These are phyloP conservation scores for Rhinichthys klamathensis DNA, from an alignment of 2,113 vertebrate genomes.

Conservation along the genomic window DNA sequence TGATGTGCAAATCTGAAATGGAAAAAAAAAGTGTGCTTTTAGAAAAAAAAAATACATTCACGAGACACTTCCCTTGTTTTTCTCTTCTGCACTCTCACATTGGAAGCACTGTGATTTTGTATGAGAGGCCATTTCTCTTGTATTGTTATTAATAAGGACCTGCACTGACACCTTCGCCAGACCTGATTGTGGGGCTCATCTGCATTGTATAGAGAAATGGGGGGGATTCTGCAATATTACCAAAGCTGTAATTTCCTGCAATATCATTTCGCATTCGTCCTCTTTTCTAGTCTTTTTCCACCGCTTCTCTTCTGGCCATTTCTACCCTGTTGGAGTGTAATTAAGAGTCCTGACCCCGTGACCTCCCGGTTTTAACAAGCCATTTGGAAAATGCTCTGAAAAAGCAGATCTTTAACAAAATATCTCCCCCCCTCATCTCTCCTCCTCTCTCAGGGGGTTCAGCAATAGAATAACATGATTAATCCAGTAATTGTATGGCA, in stretches of 20 bases:
- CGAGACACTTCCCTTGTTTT: slow-evolving; percentile 32
- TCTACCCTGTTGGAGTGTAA: slow-evolving; percentile 94
- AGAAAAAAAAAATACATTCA: slow-evolving; percentile 21
- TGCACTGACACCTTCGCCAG: slow-evolving; percentile 78
- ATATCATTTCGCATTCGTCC: slow-evolving; percentile 85
- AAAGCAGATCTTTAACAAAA: slow-evolving; percentile 84
- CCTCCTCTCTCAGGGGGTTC: slow-evolving; percentile 62
- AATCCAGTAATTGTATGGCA: slow-evolving; percentile 91
- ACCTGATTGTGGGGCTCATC: slow-evolving; percentile 81
- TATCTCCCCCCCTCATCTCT: slow-evolving; percentile 72
- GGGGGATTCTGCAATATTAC: slow-evolving; percentile 88
- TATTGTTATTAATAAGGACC: slow-evolving; percentile 78
- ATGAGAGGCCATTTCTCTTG: slow-evolving; percentile 50
- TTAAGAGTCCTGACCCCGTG: slow-evolving; percentile 93
- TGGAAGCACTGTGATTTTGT: slow-evolving; percentile 41
- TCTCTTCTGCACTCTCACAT: slow-evolving; percentile 12
- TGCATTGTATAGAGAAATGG: slow-evolving; percentile 79
- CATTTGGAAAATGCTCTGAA: slow-evolving; percentile 85
- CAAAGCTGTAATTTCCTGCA: slow-evolving; percentile 95
- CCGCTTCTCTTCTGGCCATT: slow-evolving; percentile 81
- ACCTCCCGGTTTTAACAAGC: slow-evolving; percentile 86
- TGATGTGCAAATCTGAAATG: neutral
- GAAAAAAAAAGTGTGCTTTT: neutral
- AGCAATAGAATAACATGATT: slow-evolving; percentile 93
- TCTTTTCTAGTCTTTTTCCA: slow-evolving; percentile 84